Percentiles rank a stretch among this genome's conserved stretches.
Evolutionary conservation across 2,113 vertebrate genomes (phyloP).

Genomic region (Thalassarche chlororhynchos): DNA sequence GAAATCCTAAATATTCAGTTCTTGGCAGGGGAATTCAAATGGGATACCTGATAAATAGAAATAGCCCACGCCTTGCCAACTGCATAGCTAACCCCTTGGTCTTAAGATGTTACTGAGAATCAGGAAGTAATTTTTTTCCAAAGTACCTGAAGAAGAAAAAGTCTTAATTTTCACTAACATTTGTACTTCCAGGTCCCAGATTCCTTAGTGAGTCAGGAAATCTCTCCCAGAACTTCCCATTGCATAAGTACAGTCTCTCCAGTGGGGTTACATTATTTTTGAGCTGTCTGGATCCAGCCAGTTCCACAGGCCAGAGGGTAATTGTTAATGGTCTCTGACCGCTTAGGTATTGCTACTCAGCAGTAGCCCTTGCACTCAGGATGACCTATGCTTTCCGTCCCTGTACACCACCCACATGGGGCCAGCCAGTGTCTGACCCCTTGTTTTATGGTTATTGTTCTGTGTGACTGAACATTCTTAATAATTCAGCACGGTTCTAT

Average conservation of each 20-base stretch:
- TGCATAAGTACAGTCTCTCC: background rate
- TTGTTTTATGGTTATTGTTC: constrained; percentile 17
- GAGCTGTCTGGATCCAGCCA: background rate
- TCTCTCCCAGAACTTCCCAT: background rate
- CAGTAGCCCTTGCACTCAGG: background rate
- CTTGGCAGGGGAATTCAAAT: background rate
- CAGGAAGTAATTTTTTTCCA: background rate
- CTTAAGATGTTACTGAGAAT: background rate
- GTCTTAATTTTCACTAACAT: background rate
- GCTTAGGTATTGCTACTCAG: background rate
- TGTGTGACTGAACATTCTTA: background rate
- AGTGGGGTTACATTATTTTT: background rate
- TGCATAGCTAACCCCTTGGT: background rate
- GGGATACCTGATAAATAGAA: background rate
- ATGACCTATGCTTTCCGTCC: background rate
- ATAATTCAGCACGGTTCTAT: background rate
- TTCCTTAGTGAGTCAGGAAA: background rate
- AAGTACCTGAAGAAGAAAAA: background rate
- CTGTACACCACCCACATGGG: background rate
- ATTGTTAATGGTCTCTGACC: background rate
- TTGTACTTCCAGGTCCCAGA: background rate
- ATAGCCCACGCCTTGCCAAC: background rate
- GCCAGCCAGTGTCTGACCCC: constrained; percentile 6
- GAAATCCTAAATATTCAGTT: constrained; percentile 53
- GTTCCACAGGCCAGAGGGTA: background rate